Percentiles rank a stretch among this genome's conserved stretches.
Conservation (phyloP, 2,888 invertebrate genomes). For the Synanthedon myopaeformis region DNA sequence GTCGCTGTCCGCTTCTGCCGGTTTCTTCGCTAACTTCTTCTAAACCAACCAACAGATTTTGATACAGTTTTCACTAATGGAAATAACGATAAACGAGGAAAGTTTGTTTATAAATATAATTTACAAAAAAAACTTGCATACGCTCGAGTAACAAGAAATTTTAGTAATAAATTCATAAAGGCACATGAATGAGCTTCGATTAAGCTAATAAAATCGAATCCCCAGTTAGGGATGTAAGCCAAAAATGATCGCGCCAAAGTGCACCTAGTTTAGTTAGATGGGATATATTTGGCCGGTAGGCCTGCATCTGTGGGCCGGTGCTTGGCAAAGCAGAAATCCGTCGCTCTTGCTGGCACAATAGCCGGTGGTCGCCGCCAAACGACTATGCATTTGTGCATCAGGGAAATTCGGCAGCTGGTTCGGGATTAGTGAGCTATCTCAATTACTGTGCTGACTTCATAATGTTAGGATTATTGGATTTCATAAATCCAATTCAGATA, state of each 20-base stretch:
- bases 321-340: conserved; percentile 29
- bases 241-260: conserved; percentile 24
- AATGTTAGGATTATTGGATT: background rate
- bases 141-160: no score
- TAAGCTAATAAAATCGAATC: background rate
- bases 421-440: conserved; percentile 17
- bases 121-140: no score
- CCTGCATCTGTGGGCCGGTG: conserved; percentile 28
- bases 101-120: no score
- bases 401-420: conserved; percentile 31
- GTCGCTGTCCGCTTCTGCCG: no score
- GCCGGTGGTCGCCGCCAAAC: conserved; percentile 34
- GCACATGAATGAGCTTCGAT: background rate
- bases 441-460: background rate
- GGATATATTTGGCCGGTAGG: conserved; percentile 40
- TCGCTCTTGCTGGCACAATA: conserved; percentile 36
- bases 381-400: conserved; percentile 24
- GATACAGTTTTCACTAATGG: no score
- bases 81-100: no score
- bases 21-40: no score
- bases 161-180: background rate
- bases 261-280: conserved; percentile 29
- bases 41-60: no score
- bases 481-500: no score
- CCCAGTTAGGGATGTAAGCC: conserved; percentile 17